Conservation (phyloP, 2,888 invertebrate genomes). For the Phragmatobia fuliginosa region DNA sequence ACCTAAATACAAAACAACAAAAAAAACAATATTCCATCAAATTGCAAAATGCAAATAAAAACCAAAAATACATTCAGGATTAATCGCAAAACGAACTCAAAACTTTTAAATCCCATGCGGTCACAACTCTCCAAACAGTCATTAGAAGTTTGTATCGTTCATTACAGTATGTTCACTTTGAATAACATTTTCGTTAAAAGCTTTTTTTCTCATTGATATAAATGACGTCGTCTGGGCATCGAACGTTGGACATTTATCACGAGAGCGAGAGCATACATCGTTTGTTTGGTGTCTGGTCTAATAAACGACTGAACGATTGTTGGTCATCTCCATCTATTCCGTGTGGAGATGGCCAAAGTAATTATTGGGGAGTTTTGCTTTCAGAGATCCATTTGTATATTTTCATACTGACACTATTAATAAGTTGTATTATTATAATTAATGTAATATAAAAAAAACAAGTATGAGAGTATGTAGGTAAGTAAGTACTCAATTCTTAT, state of each 20-base stretch:
- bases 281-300: slow-evolving; percentile 62
- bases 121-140: slow-evolving; percentile 42
- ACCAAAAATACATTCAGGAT: slow-evolving; percentile 5
- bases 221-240: slow-evolving; percentile 73
- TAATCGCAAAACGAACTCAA: slow-evolving; percentile 15
- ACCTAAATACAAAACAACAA: no score
- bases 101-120: slow-evolving; percentile 32
- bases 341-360: slow-evolving; percentile 16
- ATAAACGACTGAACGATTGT: slow-evolving; percentile 58
- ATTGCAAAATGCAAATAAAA: neutral
- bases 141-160: slow-evolving; percentile 55
- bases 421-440: neutral
- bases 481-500: no score
- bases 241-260: slow-evolving; percentile 76
- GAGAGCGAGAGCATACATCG: slow-evolving; percentile 60
- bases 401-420: neutral
- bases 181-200: slow-evolving; percentile 76
- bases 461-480: no score
- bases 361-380: slow-evolving; percentile 14
- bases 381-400: neutral
- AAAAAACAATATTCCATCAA: no score
- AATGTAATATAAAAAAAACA: neutral
- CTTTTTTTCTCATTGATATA: slow-evolving; percentile 83
- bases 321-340: slow-evolving; percentile 59
- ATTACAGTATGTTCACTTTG: slow-evolving; percentile 62